These are phyloP conservation scores for Drosophila eugracilis DNA, from an alignment of 1,140 invertebrate species.

Conservation along the genomic window DNA sequence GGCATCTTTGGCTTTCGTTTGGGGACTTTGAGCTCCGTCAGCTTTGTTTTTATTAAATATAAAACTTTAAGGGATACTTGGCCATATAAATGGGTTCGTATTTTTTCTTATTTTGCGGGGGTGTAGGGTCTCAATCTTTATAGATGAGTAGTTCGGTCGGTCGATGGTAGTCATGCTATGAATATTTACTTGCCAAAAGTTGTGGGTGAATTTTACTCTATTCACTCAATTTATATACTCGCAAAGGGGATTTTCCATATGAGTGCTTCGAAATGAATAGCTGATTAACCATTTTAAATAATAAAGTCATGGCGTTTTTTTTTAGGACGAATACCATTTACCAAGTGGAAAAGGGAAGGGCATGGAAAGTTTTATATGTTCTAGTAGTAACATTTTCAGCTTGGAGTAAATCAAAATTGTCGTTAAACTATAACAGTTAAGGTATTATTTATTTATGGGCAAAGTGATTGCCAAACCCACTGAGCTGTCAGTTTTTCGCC, in stretches of 20 bases:
- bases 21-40: slow-evolving; percentile 24
- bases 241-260: slow-evolving; percentile 6
- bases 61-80: slow-evolving; percentile 54
- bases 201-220: slow-evolving; percentile 1
- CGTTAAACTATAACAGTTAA: neutral
- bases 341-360: too few relatives aligned
- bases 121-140: slow-evolving; percentile 10
- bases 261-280: neutral
- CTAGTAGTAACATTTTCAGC: too few relatives aligned
- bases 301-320: neutral
- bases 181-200: slow-evolving; percentile 32
- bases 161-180: slow-evolving; percentile 24
- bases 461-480: slow-evolving; percentile 34
- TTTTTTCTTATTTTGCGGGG: neutral
- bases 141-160: slow-evolving; percentile 27
- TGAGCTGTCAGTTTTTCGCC: slow-evolving; percentile 30
- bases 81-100: slow-evolving; percentile 27
- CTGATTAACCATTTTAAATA: neutral
- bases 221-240: slow-evolving; percentile 25
- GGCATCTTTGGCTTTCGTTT: slow-evolving; percentile 34
- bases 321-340: neutral
- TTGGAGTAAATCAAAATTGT: neutral
- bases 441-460: neutral
- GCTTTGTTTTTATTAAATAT: slow-evolving; percentile 64
- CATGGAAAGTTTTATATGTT: too few relatives aligned